phyloP scores from a whole-genome alignment of 2,113 vertebrate species.

The Porphyrio hochstetteri region DNA sequence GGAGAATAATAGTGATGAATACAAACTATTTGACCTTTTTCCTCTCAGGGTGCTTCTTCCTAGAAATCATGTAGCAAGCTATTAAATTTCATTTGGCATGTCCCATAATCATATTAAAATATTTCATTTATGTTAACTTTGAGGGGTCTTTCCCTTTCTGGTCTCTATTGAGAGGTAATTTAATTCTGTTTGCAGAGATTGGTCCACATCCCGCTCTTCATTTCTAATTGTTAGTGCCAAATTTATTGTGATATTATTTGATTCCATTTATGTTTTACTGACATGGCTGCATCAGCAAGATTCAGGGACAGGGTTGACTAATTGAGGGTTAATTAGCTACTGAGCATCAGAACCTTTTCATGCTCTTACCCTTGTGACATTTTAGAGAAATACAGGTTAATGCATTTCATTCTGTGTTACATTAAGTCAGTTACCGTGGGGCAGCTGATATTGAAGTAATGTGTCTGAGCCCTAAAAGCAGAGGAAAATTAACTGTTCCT shows the following conservation, averaged over 20 bases:
- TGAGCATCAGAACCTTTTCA: conserved; percentile 29
- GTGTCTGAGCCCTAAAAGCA: neutral
- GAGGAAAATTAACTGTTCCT: neutral
- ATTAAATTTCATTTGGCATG: conserved; percentile 55
- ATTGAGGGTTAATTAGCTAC: conserved; percentile 51
- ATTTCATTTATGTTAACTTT: conserved; percentile 51
- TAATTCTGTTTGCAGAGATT: conserved; percentile 56
- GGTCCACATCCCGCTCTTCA: neutral
- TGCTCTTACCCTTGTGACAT: conserved; percentile 39
- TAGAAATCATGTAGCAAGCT: conserved; percentile 47
- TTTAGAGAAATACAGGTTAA: neutral
- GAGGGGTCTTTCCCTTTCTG: conserved; percentile 37
- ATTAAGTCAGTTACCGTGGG: neutral
- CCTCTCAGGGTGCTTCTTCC: conserved; percentile 28
- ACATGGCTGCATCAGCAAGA: conserved; percentile 4
- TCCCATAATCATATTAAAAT: conserved; percentile 63
- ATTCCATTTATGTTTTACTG: conserved; percentile 11
- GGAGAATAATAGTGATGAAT: conserved; percentile 51
- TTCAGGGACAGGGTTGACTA: conserved; percentile 32
- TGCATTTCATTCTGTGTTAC: neutral
- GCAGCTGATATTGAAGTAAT: neutral
- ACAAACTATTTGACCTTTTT: conserved; percentile 63
- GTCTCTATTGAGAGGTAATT: conserved; percentile 44
- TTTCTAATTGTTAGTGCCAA: conserved; percentile 30
- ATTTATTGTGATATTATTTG: conserved; percentile 11